A percentile compares a stretch with the other conserved stretches of the same genome.
These are phyloP conservation scores for Drosophila auraria DNA, from an alignment of 1,140 invertebrate species.

Conservation along the genomic window DNA sequence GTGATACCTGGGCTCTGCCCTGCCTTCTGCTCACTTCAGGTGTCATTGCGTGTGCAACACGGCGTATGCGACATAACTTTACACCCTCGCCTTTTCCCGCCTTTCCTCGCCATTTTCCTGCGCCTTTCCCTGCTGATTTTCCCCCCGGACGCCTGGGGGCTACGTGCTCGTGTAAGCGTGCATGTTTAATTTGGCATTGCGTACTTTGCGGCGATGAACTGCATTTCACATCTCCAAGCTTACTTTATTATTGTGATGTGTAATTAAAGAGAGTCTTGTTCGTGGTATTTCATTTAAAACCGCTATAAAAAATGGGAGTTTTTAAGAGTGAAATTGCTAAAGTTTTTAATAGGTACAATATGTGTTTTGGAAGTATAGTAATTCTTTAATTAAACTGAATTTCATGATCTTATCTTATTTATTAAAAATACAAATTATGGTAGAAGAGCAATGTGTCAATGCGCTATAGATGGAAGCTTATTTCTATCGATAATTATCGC, in stretches of 20 bases:
- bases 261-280: conserved; percentile 22
- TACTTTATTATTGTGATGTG: conserved; percentile 40
- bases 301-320: not conserved
- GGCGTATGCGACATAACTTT: conserved; percentile 69
- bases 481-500: not conserved
- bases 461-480: not conserved
- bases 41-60: conserved; percentile 67
- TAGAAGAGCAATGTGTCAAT: not conserved
- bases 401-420: not conserved
- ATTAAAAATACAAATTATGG: not conserved
- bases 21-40: conserved; percentile 48
- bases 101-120: not conserved
- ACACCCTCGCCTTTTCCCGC: not conserved
- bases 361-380: too few species aligned
- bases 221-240: conserved; percentile 24
- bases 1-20: not conserved
- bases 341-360: not conserved
- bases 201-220: conserved; percentile 56
- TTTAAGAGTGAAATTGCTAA: not conserved
- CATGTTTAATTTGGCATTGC: conserved; percentile 79
- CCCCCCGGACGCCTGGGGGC: not conserved
- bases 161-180: conserved; percentile 74
- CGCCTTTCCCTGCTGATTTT: conserved; percentile 3
- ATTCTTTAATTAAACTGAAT: not conserved
- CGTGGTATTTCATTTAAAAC: conserved; percentile 15